phyloP scores from a whole-genome alignment of 2,888 invertebrate species.

The Andrena dorsata region DNA sequence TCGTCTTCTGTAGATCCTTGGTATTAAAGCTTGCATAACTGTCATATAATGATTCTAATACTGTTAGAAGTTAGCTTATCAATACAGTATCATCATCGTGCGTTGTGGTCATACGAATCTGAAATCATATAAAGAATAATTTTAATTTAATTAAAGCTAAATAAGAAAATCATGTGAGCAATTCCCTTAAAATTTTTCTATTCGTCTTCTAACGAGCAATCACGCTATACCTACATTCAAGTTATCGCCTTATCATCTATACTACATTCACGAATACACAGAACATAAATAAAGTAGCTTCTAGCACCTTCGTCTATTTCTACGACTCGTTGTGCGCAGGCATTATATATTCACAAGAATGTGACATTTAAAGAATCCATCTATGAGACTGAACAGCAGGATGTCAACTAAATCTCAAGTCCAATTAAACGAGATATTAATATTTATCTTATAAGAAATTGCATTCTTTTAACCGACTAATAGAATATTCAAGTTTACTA shows the following conservation, averaged over 20 bases:
- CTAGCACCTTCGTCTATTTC: constrained; percentile 1
- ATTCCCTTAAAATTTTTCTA: background rate
- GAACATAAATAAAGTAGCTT: constrained; percentile 7
- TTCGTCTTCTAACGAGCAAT: no score
- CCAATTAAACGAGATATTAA: background rate
- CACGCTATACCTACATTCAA: no score
- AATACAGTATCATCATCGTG: background rate
- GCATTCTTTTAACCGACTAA: background rate
- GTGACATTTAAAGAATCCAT: constrained; percentile 11
- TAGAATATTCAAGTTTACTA: background rate
- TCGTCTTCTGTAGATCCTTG: constrained; percentile 73
- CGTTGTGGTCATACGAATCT: background rate
- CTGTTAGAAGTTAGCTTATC: constrained; percentile 2
- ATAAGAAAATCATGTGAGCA: background rate
- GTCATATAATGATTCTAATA: constrained; percentile 26
- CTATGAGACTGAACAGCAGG: background rate
- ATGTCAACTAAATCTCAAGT: background rate
- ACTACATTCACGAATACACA: background rate
- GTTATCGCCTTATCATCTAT: background rate
- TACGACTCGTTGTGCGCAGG: background rate
- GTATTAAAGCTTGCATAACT: constrained; percentile 60
- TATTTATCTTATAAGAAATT: background rate
- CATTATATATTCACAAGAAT: background rate
- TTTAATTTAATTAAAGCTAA: background rate
- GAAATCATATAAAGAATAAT: constrained; percentile 9